Base-by-base conservation (phyloP, 1,140 invertebrate species). In the Trichonephila inaurata region DNA sequence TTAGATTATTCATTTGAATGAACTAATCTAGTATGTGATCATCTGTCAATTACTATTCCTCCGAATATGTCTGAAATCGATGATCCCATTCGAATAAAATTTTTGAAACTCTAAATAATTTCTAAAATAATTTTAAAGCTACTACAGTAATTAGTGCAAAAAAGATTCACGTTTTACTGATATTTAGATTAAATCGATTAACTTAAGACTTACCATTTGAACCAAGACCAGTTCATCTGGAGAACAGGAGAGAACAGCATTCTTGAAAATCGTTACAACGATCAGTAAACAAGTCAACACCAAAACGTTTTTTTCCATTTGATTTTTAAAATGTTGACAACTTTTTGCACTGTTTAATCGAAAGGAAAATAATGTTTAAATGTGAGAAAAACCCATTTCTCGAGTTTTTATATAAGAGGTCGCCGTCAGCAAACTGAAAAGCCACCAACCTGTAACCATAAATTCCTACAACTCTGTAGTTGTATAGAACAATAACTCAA, bases 291-390 rank as follows among this genome's bases (percentile, higher is more conserved):
- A 72, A 28, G 14, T 33, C 69, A 12, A 8, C 24, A 33, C 10
- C 69, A n/a, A 16, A 2, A 2, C 16, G 14, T 28, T 16, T 6
- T 72, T 72, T 14, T 14, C 69, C 69, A 14, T 5, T 24, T 16
- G 69, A 33, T 8, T 40, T 40, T 40, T 40, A 40, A 40, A 72
- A 72, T 72, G 28, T 24, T 72, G 24, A 72, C 69, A 14, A 24
- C n/a, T 72, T 72, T 24, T 72, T 72, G 69, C 69, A 72, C 69
- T 72, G 69, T 24, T 72, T 72, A n/a, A 28, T 18, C 69, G 28
- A 18, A 72, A 24, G 69, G 14, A n/a, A 72, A 72, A 28, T 6
- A 33, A 16, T 6, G 24, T 28, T 72, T 28, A 72, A 72, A 40
- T 14, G 24, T 16, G 24, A 72, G 69, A 33, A 72, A 28, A 28